These are phyloP conservation scores for Ectropis grisescens DNA, from an alignment of 1,140 invertebrate species.

Conservation along the genomic window DNA sequence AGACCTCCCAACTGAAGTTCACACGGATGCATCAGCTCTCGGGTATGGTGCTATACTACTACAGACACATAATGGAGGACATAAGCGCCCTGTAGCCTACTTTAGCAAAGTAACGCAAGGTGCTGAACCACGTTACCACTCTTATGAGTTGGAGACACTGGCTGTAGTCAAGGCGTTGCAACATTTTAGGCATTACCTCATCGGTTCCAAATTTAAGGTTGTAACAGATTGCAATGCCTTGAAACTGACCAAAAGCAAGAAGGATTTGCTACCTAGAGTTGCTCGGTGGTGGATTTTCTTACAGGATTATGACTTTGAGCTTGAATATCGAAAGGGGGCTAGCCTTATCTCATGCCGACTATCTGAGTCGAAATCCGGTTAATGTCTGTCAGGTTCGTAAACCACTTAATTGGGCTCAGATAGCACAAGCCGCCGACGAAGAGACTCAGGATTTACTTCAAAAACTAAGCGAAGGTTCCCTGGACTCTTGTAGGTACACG, in stretches of 20 bases:
- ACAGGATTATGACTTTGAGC: conserved; percentile 33
- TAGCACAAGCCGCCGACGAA: conserved; percentile 5
- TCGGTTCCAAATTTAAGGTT: conserved; percentile 14
- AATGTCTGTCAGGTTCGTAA: conserved; percentile 2
- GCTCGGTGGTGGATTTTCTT: conserved; percentile 38
- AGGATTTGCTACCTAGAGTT: conserved; percentile 27
- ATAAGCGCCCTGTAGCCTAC: conserved; percentile 22
- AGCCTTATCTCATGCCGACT: conserved; percentile 22
- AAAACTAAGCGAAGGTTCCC: neutral
- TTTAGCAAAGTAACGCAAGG: conserved; percentile 32
- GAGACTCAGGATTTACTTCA: conserved; percentile 5
- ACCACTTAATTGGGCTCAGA: conserved; percentile 8
- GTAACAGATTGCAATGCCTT: conserved; percentile 16
- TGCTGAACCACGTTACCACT: conserved; percentile 24
- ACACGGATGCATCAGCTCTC: conserved; percentile 31
- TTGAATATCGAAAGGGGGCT: conserved; percentile 37
- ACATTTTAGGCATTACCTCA: conserved; percentile 13
- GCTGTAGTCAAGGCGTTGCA: conserved; percentile 11
- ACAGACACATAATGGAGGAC: conserved; percentile 14
- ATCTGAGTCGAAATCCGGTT: conserved; percentile 22
- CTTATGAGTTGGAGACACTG: conserved; percentile 10
- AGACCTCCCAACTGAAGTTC: conserved; percentile 17
- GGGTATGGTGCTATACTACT: conserved; percentile 30
- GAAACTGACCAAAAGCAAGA: conserved; percentile 19
- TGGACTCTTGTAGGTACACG: conserved; percentile 1